These are phyloP conservation scores for Drosophila testacea DNA, from an alignment of 2,888 invertebrate species.

Conservation along the genomic window DNA sequence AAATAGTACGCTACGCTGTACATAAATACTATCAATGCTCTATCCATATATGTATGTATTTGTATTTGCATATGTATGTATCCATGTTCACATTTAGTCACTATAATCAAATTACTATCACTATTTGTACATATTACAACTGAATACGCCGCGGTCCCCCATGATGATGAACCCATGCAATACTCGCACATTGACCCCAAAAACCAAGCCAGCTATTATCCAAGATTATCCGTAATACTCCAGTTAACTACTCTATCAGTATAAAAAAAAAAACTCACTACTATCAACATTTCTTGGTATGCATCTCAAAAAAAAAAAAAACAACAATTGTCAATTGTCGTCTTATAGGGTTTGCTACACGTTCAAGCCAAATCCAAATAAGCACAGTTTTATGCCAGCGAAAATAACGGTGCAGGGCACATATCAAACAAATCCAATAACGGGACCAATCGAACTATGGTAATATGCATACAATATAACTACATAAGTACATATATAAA, in stretches of 20 bases:
- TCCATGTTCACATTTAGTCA: conserved; percentile 5
- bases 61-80: conserved; percentile 1
- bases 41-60: not conserved
- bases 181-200: conserved; percentile 3
- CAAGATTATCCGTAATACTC: not conserved
- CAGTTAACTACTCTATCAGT: not conserved
- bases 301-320: not conserved
- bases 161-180: not conserved
- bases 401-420: conserved; percentile 83
- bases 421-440: conserved; percentile 82
- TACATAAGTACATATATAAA: not conserved
- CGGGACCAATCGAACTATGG: conserved; percentile 84
- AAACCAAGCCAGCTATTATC: not conserved
- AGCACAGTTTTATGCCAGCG: conserved; percentile 83
- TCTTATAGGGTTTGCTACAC: conserved; percentile 84
- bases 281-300: not conserved
- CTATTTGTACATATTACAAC: not conserved
- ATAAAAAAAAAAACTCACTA: too few relatives aligned
- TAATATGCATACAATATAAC: conserved; percentile 63
- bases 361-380: conserved; percentile 84
- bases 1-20: conserved; percentile 15
- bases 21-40: conserved; percentile 15
- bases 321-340: conserved; percentile 41
- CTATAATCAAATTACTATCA: conserved; percentile 4
- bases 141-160: not conserved